Conservation (phyloP, 30 jellyfish, hydroid and myxozoan genomes). For the Cassiopea andromeda region DNA sequence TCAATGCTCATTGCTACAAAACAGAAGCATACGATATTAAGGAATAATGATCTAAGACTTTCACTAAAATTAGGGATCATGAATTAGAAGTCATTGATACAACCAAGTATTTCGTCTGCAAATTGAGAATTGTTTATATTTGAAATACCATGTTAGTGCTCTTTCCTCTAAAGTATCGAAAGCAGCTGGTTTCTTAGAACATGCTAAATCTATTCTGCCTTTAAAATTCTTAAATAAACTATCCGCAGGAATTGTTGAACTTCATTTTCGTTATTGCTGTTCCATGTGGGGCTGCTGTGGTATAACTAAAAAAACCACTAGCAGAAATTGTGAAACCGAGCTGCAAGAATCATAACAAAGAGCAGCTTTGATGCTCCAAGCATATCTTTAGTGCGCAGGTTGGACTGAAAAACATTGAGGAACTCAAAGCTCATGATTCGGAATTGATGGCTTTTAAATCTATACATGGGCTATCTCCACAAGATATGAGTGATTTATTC, state of each 20-base stretch:
- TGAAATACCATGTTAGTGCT: background rate
- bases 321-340: background rate
- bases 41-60: background rate
- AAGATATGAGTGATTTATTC: background rate
- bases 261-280: too few species aligned
- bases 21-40: too few species aligned
- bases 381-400: background rate
- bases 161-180: too few species aligned
- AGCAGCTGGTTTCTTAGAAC: too few species aligned
- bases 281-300: too few species aligned
- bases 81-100: too few species aligned
- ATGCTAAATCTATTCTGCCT: background rate
- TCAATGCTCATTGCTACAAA: too few species aligned
- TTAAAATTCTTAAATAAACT: background rate
- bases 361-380: background rate
- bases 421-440: background rate
- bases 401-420: background rate
- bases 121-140: background rate
- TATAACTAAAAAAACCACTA: background rate
- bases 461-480: too few species aligned
- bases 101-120: too few species aligned
- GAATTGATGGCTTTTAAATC: too few species aligned
- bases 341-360: too few species aligned
- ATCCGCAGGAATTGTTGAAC: background rate
- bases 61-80: conserved; percentile 15